A percentile compares a stretch with the other conserved stretches of the same genome.
These are phyloP conservation scores for Terrapene triunguis DNA, from an alignment of 2,113 vertebrate species.

Conservation along the genomic window DNA sequence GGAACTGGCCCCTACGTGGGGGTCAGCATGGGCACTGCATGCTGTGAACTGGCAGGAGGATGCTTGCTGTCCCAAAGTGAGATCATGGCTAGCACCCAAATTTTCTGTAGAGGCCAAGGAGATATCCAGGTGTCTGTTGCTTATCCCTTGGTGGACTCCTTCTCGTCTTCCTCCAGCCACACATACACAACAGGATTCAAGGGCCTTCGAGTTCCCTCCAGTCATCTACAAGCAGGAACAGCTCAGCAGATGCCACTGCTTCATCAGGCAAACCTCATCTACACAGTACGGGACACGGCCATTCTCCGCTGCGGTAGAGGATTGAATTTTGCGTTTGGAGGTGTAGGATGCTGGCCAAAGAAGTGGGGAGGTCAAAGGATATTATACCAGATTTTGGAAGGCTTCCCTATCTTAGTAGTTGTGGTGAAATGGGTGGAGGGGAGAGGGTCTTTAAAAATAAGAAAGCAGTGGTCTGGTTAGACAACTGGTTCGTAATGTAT, in stretches of 20 bases:
- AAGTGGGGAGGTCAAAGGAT: background rate
- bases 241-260: background rate
- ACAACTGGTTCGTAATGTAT: background rate
- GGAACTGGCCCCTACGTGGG: background rate
- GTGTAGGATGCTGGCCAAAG: background rate
- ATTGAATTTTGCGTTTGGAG: background rate
- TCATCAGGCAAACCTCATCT: background rate
- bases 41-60: background rate
- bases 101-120: background rate
- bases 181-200: background rate
- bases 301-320: background rate
- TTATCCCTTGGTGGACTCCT: background rate
- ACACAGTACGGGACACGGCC: background rate
- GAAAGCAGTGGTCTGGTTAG: background rate
- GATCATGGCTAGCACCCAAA: background rate
- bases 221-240: fast-evolving
- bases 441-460: background rate
- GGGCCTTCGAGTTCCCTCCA: background rate
- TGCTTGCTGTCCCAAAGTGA: background rate
- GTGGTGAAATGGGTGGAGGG: background rate
- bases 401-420: background rate
- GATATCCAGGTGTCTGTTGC: background rate
- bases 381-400: background rate
- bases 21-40: background rate
- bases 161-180: background rate